Conservation (phyloP, 2,113 vertebrate genomes). For the Mola mola region DNA sequence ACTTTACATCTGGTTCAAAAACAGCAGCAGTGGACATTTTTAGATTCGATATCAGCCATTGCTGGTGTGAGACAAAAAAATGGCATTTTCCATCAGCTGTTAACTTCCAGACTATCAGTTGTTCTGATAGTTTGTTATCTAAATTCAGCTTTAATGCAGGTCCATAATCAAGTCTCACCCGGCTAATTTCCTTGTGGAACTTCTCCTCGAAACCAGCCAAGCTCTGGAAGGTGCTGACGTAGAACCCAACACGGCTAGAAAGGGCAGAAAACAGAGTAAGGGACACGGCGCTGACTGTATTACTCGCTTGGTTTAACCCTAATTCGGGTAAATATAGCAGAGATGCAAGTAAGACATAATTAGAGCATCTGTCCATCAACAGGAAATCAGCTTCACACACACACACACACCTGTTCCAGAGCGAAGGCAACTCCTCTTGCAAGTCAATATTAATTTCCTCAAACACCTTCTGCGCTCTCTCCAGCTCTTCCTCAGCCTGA, state of each 20-base stretch:
- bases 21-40: background rate
- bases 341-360: constrained; percentile 11
- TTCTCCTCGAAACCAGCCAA: constrained; percentile 96
- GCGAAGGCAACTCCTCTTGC: constrained; percentile 96
- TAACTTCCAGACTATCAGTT: constrained; percentile 11
- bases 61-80: too few relatives aligned
- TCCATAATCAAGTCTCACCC: constrained; percentile 81
- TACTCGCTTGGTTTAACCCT: constrained; percentile 5
- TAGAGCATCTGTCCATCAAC: constrained; percentile 17
- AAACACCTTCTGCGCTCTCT: constrained; percentile 98
- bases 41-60: background rate
- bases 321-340: constrained; percentile 6
- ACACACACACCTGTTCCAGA: constrained; percentile 94
- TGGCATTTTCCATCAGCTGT: constrained; percentile 9
- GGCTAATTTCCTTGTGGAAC: constrained; percentile 97
- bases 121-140: constrained; percentile 16
- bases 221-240: constrained; percentile 99
- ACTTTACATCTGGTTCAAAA: background rate
- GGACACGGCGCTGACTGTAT: constrained; percentile 20
- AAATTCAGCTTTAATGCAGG: background rate
- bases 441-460: constrained; percentile 97
- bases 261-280: constrained; percentile 14
- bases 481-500: constrained; percentile 96
- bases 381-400: constrained; percentile 6
- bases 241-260: constrained; percentile 95